Base-by-base conservation (phyloP, 2,113 vertebrate genomes). In the Empidonax alnorum region DNA sequence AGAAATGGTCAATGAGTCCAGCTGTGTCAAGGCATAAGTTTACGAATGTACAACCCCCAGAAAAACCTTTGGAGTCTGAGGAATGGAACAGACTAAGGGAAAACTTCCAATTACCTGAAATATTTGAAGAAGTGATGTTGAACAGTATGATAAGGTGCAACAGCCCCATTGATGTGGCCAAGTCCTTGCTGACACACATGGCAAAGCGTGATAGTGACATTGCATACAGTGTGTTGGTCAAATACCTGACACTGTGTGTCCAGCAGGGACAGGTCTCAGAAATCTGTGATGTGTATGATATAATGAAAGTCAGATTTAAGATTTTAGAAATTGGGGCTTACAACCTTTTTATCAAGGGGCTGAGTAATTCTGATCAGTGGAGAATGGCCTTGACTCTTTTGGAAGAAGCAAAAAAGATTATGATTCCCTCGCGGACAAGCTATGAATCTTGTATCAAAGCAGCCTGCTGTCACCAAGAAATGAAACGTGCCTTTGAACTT, bases 201-300 rank as follows among this genome's bases (percentile, higher is more conserved):
- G 99, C 98, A 33, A 94, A 90, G 41, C 98, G 98, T 67, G 96
- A 97, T 1, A 98, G 98, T 77, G 99, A 98, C 6, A 52, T 99
- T 78, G 73, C 97, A 1, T 99, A 99, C 81, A 90, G 95, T 62
- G 77, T 99, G 46, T 91, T 99, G 28, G 72, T 99, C 44, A 98
- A 87, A 66, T 99, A 99, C 85, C 97, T 99, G 89, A 81, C 89
- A 2, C 83, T 99, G 33, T 99, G 99, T 87, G 99, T 99, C 49
- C 95, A 62, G 10, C 97, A 98, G 9, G 95, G 97, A 33, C 98
- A 99, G 27, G 95, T 97, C 5, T 74, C 95, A 4, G 99, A 99
- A 96, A 98, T 99, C 47, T 33, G 80, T 53, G 99, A 99, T 31
- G 49, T 99, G 21, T 99, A 99, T 58, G 98, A 98, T 69, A 99